phyloP scores from a whole-genome alignment of 2,888 invertebrate species.

The Neelides folsomi region DNA sequence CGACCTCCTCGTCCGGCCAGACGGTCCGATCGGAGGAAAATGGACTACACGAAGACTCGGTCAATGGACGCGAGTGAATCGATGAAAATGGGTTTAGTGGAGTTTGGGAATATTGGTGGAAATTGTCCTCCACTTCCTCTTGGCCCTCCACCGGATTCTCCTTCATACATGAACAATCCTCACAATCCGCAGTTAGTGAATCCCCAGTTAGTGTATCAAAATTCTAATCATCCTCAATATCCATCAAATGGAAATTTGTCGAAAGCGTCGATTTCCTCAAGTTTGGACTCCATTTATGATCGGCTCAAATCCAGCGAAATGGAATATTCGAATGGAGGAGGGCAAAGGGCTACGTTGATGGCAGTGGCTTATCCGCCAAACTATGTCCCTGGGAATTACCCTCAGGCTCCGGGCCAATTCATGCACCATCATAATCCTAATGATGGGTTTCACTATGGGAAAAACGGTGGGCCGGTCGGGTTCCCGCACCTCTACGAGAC shows the following conservation, averaged over 20 bases:
- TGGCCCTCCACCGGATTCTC: not conserved
- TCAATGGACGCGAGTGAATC: conserved; percentile 14
- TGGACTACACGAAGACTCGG: conserved; percentile 25
- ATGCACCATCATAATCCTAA: not conserved
- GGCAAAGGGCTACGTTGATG: not conserved
- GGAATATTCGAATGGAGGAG: not conserved
- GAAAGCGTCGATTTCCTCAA: conserved; percentile 14
- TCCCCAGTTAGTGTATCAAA: not conserved
- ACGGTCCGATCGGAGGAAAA: conserved; percentile 15
- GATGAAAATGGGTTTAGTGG: conserved; percentile 7
- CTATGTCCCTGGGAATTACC: not conserved
- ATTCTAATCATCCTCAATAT: not conserved
- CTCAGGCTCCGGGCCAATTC: too few species aligned
- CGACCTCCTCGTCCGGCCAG: conserved; percentile 26
- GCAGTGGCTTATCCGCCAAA: not conserved
- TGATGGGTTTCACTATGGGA: too few species aligned
- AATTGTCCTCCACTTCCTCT: conserved; percentile 1
- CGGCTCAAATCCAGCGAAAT: conserved; percentile 17
- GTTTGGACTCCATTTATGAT: conserved; percentile 32
- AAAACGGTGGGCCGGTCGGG: too few species aligned
- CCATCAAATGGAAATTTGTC: not conserved
- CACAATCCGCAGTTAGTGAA: not conserved
- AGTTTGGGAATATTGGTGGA: not conserved
- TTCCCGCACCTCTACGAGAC: too few species aligned
- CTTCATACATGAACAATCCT: not conserved